Conservation (phyloP, 2,797 vertebrate genomes). For the Mus caroli region DNA sequence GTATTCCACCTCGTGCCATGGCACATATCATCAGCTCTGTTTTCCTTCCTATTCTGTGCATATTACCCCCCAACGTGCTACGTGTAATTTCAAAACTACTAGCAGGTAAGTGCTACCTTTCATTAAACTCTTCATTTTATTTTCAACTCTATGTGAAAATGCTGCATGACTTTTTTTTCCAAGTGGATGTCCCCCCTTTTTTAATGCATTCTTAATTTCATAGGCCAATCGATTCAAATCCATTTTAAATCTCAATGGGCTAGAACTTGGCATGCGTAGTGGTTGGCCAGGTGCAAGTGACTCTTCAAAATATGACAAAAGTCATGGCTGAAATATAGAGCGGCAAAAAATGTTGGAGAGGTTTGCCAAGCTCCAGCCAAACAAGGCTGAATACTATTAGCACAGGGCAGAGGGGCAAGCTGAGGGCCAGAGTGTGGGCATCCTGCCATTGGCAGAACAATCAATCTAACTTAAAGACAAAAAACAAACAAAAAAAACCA, state of each 20-base stretch:
- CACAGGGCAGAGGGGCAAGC: slow-evolving; percentile 61
- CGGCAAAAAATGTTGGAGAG: slow-evolving; percentile 77
- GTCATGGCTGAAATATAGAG: slow-evolving; percentile 85
- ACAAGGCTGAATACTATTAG: slow-evolving; percentile 78
- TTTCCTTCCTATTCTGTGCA: slow-evolving; percentile 26
- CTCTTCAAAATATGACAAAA: slow-evolving; percentile 80
- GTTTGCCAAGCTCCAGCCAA: slow-evolving; percentile 80
- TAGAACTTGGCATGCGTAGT: slow-evolving; percentile 75
- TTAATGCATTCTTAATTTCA: slow-evolving; percentile 80
- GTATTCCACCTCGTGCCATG: background rate
- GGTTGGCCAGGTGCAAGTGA: slow-evolving; percentile 83
- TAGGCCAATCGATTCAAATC: slow-evolving; percentile 74
- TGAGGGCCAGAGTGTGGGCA: background rate
- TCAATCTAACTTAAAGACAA: background rate
- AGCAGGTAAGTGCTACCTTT: background rate
- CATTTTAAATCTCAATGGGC: slow-evolving; percentile 77
- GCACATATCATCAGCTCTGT: background rate
- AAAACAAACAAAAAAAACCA: background rate
- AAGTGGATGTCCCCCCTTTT: background rate
- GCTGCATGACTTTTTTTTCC: slow-evolving; percentile 55
- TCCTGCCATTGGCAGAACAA: slow-evolving; percentile 41
- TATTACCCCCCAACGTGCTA: background rate
- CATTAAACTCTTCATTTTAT: slow-evolving; percentile 73
- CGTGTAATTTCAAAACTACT: slow-evolving; percentile 4
- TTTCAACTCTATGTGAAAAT: slow-evolving; percentile 67